Conservation (phyloP, 2,888 invertebrate species). For the Drosophila ochracea region DNA sequence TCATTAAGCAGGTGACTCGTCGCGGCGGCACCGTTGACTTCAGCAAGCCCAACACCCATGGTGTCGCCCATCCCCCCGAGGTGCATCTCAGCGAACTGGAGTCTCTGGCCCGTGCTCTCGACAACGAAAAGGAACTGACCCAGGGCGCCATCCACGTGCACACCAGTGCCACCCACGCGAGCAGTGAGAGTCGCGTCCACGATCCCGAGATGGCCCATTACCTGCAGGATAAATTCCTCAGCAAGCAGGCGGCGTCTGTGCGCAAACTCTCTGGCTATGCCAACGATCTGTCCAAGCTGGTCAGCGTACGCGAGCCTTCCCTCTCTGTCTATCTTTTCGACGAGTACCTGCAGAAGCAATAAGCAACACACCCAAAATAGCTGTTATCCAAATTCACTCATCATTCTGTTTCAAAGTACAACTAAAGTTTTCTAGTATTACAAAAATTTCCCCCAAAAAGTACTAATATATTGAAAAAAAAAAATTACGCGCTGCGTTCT, state of each 20-base stretch:
- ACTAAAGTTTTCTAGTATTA: slow-evolving; percentile 49
- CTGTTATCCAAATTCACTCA: slow-evolving; percentile 45
- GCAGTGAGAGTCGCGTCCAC: slow-evolving; percentile 68
- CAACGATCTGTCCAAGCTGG: slow-evolving; percentile 89
- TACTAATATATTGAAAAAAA: slow-evolving; percentile 4
- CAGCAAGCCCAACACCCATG: slow-evolving; percentile 73
- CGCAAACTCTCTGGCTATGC: slow-evolving; percentile 91
- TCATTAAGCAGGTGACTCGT: slow-evolving; percentile 91
- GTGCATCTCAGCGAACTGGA: slow-evolving; percentile 87
- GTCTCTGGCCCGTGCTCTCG: slow-evolving; percentile 90
- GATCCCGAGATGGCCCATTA: slow-evolving; percentile 91
- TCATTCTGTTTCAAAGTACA: slow-evolving; percentile 28
- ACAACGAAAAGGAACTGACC: slow-evolving; percentile 90
- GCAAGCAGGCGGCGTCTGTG: slow-evolving; percentile 89
- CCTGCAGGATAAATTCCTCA: slow-evolving; percentile 91
- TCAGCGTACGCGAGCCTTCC: slow-evolving; percentile 87
- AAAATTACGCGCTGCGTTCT: slow-evolving; percentile 36
- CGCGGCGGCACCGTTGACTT: slow-evolving; percentile 89
- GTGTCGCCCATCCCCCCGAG: slow-evolving; percentile 43
- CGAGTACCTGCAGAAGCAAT: slow-evolving; percentile 86
- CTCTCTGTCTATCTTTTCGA: slow-evolving; percentile 91
- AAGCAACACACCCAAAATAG: slow-evolving; percentile 52
- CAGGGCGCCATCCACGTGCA: slow-evolving; percentile 89
- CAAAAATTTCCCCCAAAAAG: slow-evolving; percentile 21
- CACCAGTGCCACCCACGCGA: slow-evolving; percentile 87